Conservation (phyloP, 2,888 invertebrate species). For the Pristionchus entomophagus region DNA sequence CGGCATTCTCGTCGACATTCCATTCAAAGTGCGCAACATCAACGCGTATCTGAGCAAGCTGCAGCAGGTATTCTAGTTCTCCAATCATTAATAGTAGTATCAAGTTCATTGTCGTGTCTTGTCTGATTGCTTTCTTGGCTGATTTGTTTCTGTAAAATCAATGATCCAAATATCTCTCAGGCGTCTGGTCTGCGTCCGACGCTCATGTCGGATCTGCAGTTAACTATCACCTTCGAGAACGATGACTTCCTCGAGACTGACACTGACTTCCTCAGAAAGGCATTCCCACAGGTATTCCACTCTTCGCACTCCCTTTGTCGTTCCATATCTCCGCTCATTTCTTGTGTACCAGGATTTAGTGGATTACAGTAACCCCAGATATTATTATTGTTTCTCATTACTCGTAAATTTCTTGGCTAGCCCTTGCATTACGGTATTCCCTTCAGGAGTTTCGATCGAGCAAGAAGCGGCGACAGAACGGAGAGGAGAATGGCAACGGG, state of each 20-base stretch:
- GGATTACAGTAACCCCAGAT: no score
- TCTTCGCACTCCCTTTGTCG: neutral
- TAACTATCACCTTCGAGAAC: constrained; percentile 71
- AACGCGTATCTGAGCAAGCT: constrained; percentile 60
- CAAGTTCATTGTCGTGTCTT: constrained; percentile 39
- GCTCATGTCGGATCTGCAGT: constrained; percentile 67
- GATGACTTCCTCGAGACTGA: constrained; percentile 68
- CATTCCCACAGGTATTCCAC: constrained; percentile 64
- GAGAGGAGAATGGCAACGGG: neutral
- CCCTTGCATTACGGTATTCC: neutral
- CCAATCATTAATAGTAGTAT: no score
- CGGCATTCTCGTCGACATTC: constrained; percentile 62
- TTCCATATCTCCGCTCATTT: neutral
- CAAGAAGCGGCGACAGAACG: constrained; percentile 42
- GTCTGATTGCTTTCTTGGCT: neutral
- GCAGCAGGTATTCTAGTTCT: constrained; percentile 53
- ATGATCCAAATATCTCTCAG: constrained; percentile 54
- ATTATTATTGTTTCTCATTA: no score
- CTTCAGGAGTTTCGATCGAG: constrained; percentile 44
- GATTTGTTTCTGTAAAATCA: neutral
- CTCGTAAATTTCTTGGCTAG: no score
- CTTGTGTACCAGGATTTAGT: neutral
- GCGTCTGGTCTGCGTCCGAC: constrained; percentile 69
- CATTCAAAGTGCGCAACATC: constrained; percentile 65
- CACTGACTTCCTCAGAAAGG: constrained; percentile 59